These are phyloP conservation scores for Chironomus riparius DNA, from an alignment of 2,888 invertebrate species.

Conservation along the genomic window DNA sequence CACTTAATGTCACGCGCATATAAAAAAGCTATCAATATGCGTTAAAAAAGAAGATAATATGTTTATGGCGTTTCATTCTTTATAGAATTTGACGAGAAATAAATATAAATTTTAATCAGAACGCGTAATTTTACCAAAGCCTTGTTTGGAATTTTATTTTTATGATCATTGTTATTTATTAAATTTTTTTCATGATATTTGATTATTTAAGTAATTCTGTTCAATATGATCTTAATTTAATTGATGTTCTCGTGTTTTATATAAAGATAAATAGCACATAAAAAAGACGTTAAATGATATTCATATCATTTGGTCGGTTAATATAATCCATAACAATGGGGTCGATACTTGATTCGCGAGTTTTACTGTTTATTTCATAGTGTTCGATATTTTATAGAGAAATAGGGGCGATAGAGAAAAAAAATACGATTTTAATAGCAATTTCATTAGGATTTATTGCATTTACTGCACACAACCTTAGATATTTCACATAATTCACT, in stretches of 20 bases:
- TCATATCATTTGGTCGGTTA: not conserved
- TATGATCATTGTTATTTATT: not conserved
- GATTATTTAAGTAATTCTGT: not conserved
- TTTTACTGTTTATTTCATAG: not conserved
- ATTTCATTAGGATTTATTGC: constrained; percentile 21
- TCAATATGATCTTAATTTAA: constrained; percentile 13
- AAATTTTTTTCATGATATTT: not conserved
- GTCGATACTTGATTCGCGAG: no score
- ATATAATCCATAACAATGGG: no score
- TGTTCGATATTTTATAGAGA: no score
- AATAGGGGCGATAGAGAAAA: not conserved
- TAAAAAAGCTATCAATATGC: no score
- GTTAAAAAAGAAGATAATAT: no score
- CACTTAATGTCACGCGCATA: no score
- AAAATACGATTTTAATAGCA: constrained; percentile 4
- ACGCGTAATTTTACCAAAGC: not conserved
- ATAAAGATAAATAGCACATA: not conserved
- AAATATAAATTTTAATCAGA: not conserved
- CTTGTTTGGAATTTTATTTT: not conserved
- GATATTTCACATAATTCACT: not conserved
- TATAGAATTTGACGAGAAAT: not conserved
- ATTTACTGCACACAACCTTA: not conserved
- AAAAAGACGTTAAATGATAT: constrained; percentile 3
- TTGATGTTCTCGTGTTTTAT: constrained; percentile 4
- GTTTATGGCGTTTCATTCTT: no score